Evolutionary conservation across 1,140 invertebrate genomes (phyloP).

Genomic region (Hycleus phaleratus): DNA sequence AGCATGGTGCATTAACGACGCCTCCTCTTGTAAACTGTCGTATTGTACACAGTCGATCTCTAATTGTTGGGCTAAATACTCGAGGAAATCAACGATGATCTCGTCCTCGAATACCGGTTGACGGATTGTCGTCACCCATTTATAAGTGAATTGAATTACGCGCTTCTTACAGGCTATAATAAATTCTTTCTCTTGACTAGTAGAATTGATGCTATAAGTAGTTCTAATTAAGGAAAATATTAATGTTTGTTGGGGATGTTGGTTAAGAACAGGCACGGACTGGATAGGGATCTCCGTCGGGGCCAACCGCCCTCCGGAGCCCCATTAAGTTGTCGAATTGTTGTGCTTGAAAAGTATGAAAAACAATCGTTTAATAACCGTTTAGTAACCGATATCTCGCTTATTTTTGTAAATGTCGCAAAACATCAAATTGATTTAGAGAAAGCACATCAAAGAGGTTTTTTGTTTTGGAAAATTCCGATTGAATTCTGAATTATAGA

Average conservation of each 20-base stretch:
- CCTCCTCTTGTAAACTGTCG: conserved; percentile 54
- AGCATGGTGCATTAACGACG: conserved; percentile 58
- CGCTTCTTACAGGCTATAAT: conserved; percentile 64
- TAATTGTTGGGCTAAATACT: conserved; percentile 65
- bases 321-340: too few relatives aligned
- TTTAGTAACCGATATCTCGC: neutral
- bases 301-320: too few relatives aligned
- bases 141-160: conserved; percentile 71
- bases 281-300: too few relatives aligned
- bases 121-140: conserved; percentile 66
- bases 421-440: too few relatives aligned
- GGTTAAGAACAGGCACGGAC: too few relatives aligned
- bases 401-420: too few relatives aligned
- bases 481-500: too few relatives aligned
- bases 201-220: conserved; percentile 53
- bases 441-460: too few relatives aligned
- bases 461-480: too few relatives aligned
- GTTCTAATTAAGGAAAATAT: conserved; percentile 42
- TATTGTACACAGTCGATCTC: conserved; percentile 50
- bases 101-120: conserved; percentile 70
- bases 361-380: too few relatives aligned
- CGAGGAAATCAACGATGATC: conserved; percentile 61
- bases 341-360: too few relatives aligned
- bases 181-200: conserved; percentile 61
- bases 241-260: too few relatives aligned